Conservation (phyloP, 92 coral and sea anemone genomes). For the Bergia sp. region DNA sequence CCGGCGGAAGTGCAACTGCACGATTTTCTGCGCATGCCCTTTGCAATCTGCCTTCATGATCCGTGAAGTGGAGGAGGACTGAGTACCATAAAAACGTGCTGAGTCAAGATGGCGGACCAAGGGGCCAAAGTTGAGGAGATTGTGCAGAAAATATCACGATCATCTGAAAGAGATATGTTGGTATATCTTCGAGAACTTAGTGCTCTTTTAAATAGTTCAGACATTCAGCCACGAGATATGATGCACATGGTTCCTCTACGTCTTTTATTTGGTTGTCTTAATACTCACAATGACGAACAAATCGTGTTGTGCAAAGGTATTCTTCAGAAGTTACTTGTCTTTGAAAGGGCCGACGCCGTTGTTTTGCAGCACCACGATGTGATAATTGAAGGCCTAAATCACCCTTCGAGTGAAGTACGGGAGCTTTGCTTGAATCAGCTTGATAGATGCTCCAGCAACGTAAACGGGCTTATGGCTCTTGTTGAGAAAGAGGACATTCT, state of each 20-base stretch:
- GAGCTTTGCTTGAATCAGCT: slow-evolving; percentile 87
- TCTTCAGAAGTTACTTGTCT: slow-evolving; percentile 77
- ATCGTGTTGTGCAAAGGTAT: slow-evolving; percentile 72
- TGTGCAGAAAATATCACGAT: slow-evolving; percentile 70
- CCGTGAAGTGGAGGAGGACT: neutral
- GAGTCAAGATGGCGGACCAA: slow-evolving; percentile 79
- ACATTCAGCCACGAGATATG: slow-evolving; percentile 64
- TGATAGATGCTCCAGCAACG: slow-evolving; percentile 77
- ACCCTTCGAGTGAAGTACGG: slow-evolving; percentile 86
- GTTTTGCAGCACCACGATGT: slow-evolving; percentile 79
- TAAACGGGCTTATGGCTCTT: slow-evolving; percentile 85
- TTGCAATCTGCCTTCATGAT: neutral
- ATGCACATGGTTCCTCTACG: slow-evolving; percentile 65
- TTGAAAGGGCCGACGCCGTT: slow-evolving; percentile 79
- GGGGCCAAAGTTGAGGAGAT: slow-evolving; percentile 68
- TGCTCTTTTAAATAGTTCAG: slow-evolving; percentile 69
- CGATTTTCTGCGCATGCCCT: too few relatives aligned
- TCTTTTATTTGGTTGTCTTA: slow-evolving; percentile 70
- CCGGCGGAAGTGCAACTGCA: too few relatives aligned
- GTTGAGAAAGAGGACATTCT: slow-evolving; percentile 79
- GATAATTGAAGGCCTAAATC: slow-evolving; percentile 91
- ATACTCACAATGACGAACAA: slow-evolving; percentile 71
- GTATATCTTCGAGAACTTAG: slow-evolving; percentile 66
- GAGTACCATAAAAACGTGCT: slow-evolving; percentile 2
- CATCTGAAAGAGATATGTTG: slow-evolving; percentile 62